Conservation (phyloP, 2,113 vertebrate species). For the Labeo catla region DNA sequence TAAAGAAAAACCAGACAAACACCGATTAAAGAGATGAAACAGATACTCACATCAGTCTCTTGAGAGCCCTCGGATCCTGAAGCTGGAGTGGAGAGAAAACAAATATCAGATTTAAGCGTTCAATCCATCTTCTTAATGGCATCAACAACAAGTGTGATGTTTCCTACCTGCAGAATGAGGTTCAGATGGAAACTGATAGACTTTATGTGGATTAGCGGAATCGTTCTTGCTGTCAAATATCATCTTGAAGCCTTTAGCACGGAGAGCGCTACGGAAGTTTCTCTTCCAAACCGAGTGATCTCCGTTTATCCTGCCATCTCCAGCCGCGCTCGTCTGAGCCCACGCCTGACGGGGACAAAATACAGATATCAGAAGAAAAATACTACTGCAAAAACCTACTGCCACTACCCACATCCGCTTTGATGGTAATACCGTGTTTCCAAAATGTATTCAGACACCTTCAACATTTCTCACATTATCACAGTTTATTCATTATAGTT, state of each 20-base stretch:
- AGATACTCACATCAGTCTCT: constrained; percentile 45
- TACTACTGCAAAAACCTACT: not conserved
- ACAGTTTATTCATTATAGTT: too few species aligned
- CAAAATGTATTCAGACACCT: too few species aligned
- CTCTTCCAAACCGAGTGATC: constrained; percentile 86
- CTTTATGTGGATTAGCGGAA: constrained; percentile 80
- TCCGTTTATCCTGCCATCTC: constrained; percentile 65
- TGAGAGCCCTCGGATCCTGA: constrained; percentile 14
- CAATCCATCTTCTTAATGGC: not conserved
- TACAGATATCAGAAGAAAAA: not conserved
- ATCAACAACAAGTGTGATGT: not conserved
- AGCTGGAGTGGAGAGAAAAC: not conserved
- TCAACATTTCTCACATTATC: too few species aligned
- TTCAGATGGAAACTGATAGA: constrained; percentile 74
- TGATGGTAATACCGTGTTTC: not conserved
- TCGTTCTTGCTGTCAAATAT: constrained; percentile 79
- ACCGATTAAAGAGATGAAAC: not conserved
- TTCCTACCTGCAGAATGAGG: constrained; percentile 59
- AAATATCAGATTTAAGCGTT: not conserved
- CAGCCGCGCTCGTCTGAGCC: constrained; percentile 77
- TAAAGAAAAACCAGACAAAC: not conserved
- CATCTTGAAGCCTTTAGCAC: constrained; percentile 75
- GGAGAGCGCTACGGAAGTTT: constrained; percentile 88
- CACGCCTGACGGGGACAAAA: constrained; percentile 74
- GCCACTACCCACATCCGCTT: not conserved